phyloP scores from a whole-genome alignment of 1,140 invertebrate genomes.

The Leptinotarsa lineolata region DNA sequence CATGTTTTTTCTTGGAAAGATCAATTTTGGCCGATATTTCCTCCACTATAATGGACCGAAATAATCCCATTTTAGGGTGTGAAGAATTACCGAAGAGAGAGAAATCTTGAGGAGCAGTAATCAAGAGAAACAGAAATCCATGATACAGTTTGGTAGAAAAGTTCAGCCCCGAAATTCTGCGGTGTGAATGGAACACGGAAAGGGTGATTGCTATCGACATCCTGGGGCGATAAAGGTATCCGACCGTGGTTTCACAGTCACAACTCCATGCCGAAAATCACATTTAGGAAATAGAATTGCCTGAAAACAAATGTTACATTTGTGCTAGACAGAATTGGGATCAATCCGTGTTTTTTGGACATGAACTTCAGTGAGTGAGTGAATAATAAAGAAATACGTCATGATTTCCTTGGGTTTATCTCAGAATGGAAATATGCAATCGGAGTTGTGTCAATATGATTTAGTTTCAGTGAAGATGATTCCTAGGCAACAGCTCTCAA shows the following conservation, averaged over 20 bases:
- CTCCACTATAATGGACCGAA: no score
- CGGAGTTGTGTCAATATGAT: no score
- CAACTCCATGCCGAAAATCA: background rate
- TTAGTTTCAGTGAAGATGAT: no score
- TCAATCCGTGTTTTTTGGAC: background rate
- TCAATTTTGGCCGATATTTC: no score
- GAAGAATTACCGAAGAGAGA: background rate
- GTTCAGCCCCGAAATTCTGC: background rate
- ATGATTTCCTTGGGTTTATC: no score
- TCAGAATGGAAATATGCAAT: no score
- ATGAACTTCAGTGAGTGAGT: no score
- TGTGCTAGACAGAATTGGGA: background rate
- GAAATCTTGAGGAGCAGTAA: background rate
- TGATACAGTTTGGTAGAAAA: background rate
- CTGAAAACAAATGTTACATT: slow-evolving; percentile 5
- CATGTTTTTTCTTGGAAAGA: no score
- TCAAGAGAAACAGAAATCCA: slow-evolving; percentile 1
- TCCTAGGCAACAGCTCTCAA: no score
- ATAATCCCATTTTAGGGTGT: background rate
- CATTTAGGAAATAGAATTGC: background rate
- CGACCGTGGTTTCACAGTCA: background rate
- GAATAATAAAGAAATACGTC: no score
- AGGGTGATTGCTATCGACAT: background rate
- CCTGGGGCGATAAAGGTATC: slow-evolving; percentile 4
- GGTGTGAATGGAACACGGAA: background rate